Percentiles rank a stretch among this genome's conserved stretches.
phyloP scores from a whole-genome alignment of 2,888 invertebrate genomes.

The Euphydryas editha region DNA sequence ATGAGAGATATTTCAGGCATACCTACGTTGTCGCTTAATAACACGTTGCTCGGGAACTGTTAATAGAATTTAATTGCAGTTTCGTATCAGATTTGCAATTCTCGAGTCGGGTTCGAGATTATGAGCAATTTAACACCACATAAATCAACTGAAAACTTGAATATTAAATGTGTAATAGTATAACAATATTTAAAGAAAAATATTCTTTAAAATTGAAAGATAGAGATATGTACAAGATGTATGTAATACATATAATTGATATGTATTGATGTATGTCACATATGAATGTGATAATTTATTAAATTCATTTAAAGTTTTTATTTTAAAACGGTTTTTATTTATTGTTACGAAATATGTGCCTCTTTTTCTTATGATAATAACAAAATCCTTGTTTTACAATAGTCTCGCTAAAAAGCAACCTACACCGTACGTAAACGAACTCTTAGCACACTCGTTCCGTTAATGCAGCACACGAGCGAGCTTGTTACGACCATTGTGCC shows the following conservation, averaged over 20 bases:
- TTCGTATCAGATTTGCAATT: conserved; percentile 47
- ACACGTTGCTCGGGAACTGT: conserved; percentile 66
- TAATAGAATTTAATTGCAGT: conserved; percentile 80
- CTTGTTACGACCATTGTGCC: conserved; percentile 79
- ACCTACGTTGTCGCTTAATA: conserved; percentile 72
- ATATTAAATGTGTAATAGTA: conserved; percentile 47
- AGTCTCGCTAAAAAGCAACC: background rate
- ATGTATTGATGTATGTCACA: too few species aligned
- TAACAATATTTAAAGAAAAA: conserved; percentile 25
- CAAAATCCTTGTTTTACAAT: background rate
- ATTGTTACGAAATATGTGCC: too few species aligned
- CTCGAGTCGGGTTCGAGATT: conserved; percentile 35
- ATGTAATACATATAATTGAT: too few species aligned
- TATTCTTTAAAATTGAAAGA: conserved; percentile 11
- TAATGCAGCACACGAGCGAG: conserved; percentile 69
- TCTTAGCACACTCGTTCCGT: conserved; percentile 50
- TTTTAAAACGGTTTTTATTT: background rate
- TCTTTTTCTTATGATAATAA: background rate
- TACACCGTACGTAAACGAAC: background rate
- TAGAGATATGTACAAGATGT: background rate
- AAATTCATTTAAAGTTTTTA: background rate
- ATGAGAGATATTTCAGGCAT: conserved; percentile 75
- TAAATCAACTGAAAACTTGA: conserved; percentile 36
- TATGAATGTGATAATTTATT: too few species aligned
- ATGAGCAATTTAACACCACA: conserved; percentile 42